Conservation (phyloP, 2,888 invertebrate genomes). For the Teleiodes luculella region DNA sequence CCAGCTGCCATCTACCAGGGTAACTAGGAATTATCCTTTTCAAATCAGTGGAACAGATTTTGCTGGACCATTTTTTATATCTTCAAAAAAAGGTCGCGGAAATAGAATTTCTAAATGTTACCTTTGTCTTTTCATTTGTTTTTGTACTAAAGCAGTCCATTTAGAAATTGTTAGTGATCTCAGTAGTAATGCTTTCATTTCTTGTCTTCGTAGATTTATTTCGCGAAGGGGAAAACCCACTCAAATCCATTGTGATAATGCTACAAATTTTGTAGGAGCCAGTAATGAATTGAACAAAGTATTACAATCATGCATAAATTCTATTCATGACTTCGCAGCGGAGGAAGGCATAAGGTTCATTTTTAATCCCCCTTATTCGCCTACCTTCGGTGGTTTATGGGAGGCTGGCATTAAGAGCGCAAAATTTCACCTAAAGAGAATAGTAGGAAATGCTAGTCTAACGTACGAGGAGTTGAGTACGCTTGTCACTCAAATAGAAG, state of each 20-base stretch:
- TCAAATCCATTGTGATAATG: conserved; percentile 23
- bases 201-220: conserved; percentile 24
- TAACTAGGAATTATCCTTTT: background rate
- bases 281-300: conserved; percentile 19
- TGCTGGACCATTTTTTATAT: background rate
- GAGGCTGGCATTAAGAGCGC: conserved; percentile 19
- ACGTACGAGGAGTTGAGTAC: background rate
- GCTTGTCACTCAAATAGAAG: background rate
- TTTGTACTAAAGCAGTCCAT: conserved; percentile 18
- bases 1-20: background rate
- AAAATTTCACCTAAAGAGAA: background rate
- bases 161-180: conserved; percentile 23
- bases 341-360: conserved; percentile 20
- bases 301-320: conserved; percentile 12
- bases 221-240: conserved; percentile 21
- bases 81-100: background rate
- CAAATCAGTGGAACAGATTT: background rate
- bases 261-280: conserved; percentile 23
- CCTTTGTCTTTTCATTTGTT: background rate
- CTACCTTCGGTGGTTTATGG: conserved; percentile 21
- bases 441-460: no score
- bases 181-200: conserved; percentile 19
- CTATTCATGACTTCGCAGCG: conserved; percentile 16
- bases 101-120: background rate
- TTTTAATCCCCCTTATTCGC: conserved; percentile 22